Base-by-base conservation (phyloP, 2,797 vertebrate species). In the Mareca penelope region DNA sequence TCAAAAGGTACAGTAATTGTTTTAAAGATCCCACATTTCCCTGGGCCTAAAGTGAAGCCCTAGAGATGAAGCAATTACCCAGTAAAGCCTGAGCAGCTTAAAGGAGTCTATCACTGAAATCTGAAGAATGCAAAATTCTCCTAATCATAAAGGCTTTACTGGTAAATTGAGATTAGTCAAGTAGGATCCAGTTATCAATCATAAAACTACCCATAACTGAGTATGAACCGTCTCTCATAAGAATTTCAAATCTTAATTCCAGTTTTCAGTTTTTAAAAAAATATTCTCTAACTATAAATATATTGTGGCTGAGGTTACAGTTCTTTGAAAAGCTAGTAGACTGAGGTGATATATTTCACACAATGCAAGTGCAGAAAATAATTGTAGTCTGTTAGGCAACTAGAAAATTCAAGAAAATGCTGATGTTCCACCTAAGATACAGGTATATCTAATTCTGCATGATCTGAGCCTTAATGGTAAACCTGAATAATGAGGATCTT, bases 161-260 rank as follows among this genome's bases (percentile, higher is more conserved):
- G 55, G 78, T 56, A 95, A 82, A 82, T 61, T 64, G 80, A 90
- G 64, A 87, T 91, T 55, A 92, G 53, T 37, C 70, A 72, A 90
- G 84, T 10, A 11, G 87, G 76, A 91, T 63, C 57, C 39, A 72
- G 79, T 12, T 72, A 71, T 76, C 88, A 90, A 69, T 94, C 80
- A 91, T 39, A 81, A 86, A 80, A 39, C 60, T 37, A 40, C n/a
- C 37, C 8, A 18, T 48, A 87, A 68, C 88, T 40, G 59, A 72
- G 21, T 17, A 86, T 33, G 68, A 77, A 17, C 22, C 28, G 65
- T 40, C 40, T 71, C 69, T 40, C 39, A 10, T 44, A 94, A 85
- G 56, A 93, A 87, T 93, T 89, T 80, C 80, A 81, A 90, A 48
- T 65, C 53, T 89, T 87, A 90, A 95, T 85, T 68, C 68, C 12